Evolutionary conservation across 2,797 vertebrate species (phyloP), one percentile per base, ranked within the genome.

Genomic region (Bucorvus abyssinicus): DNA sequence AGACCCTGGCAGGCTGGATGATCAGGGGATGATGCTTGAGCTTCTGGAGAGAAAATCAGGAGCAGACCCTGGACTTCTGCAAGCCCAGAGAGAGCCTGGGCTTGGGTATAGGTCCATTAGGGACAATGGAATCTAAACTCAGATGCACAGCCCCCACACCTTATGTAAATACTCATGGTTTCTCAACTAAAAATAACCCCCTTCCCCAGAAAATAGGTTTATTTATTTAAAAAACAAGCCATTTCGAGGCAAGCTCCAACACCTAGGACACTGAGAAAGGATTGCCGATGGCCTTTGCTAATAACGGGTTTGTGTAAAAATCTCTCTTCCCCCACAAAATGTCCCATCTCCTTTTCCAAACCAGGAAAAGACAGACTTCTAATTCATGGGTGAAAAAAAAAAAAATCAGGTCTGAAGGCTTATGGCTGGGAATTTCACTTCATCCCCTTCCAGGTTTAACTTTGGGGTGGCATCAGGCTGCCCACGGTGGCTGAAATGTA

Each of bases 301-400:
- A 96, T 96, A 93, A 93, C 94, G 75, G 84, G 84, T 71, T 86
- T 92, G 52, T 84, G 56, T 84, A 91, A 90, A 91, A n/a, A 65
- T 73, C 90, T 86, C 57, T 69, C 55, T 71, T 60, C 56, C 44
- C 42, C 94, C 90, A 67, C 89, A 95, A 64, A 97, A 96, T 64
- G 89, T 96, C 95, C 96, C 95, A 75, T 93, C 87, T 95, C 81
- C 80, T 75, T 65, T 83, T 96, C 95, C 97, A 96, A 96, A 87
- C 94, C 94, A 90, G 70, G 81, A 50, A 56, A 84, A 93, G 82
- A 96, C 95, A 96, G 87, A 83, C 93, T 92, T 79, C 74, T 92
- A 96, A 96, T 97, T 96, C 96, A 96, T 29, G 60, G 50, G 26
- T 11, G 5, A 2, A 44, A 61, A 34, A 42, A 47, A 8, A 50